Base-by-base conservation (phyloP, 2,797 vertebrate species). In the Astyanax mexicanus region DNA sequence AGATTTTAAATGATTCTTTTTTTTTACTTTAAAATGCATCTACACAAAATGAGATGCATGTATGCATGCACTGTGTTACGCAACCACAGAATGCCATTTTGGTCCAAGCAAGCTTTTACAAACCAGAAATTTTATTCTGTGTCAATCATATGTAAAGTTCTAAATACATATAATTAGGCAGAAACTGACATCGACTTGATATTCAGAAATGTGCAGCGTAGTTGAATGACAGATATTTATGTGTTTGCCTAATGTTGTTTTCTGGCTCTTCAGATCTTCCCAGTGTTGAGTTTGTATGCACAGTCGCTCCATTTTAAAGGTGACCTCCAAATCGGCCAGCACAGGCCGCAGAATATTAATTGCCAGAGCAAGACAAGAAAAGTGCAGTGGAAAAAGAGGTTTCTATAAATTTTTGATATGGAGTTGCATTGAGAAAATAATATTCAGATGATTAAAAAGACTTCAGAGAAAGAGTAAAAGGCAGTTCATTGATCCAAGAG, bases 361-460 rank as follows among this genome's bases (percentile, higher is more conserved):
- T 85, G 83, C 73, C 72, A 57, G 62, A 75, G 82, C 72, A 77
- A 88, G 86, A 90, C 84, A 87, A 87, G 87, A 85, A 88, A 87
- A 84, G 78, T 80, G 86, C 81, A 83, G 81, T 66, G 66, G 57
- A 73, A 80, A 82, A 86, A 87, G 72, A 86, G 81, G 81, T 86
- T 89, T 86, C 83, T 87, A 93, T 93, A 88, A 88, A 93, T 94
- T 88, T 93, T 94, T 93, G 65, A 94, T 93, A 91, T 55, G n/a
- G 86, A 86, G 87, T 88, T 92, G 85, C 87, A 89, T 91, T 72
- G 89, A 89, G 88, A 77, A 81, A 93, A 93, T 91, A 90, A 91
- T 92, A 89, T 92, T 92, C 78, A 72, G 89, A 92, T 94, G 91
- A 94, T 94, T 93, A 93, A 92, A 92, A 89, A 91, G 88, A 93